These are phyloP conservation scores for Boulengeromyrus knoepffleri DNA, from an alignment of 2,113 vertebrate species.

Conservation along the genomic window DNA sequence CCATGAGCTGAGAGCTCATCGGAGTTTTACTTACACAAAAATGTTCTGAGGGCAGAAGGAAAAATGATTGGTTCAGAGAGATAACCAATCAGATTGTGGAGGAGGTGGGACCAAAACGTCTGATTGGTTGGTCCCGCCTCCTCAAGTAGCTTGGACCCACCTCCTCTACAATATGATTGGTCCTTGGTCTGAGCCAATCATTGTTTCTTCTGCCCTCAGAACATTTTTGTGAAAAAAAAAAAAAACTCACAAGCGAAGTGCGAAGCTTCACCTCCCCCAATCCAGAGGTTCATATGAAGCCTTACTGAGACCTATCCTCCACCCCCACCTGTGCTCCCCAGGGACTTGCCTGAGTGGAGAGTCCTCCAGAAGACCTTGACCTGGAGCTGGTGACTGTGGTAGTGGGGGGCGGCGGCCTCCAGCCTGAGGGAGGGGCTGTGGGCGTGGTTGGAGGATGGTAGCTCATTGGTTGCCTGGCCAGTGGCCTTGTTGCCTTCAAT, in stretches of 20 bases:
- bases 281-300: neutral
- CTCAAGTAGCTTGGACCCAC: too few species aligned
- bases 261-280: neutral
- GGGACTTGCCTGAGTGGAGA: conserved; percentile 49
- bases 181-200: too few species aligned
- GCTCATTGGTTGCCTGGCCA: conserved; percentile 59
- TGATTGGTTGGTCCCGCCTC: too few species aligned
- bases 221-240: too few species aligned
- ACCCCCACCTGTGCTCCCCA: neutral
- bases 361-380: conserved; percentile 68
- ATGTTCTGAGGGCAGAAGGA: too few species aligned
- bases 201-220: too few species aligned
- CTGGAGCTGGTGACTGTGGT: conserved; percentile 64
- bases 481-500: conserved; percentile 28
- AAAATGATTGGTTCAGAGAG: too few species aligned
- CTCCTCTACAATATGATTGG: too few species aligned
- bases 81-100: neutral
- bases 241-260: neutral
- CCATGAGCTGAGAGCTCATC: neutral
- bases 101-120: too few species aligned
- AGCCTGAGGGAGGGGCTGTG: conserved; percentile 51
- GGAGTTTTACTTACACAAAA: too few species aligned
- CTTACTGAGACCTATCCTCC: neutral
- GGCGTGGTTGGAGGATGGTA: conserved; percentile 44
- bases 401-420: conserved; percentile 63